These are phyloP conservation scores for Serranus cabrilla DNA, from an alignment of 2,797 vertebrate genomes.

Conservation along the genomic window DNA sequence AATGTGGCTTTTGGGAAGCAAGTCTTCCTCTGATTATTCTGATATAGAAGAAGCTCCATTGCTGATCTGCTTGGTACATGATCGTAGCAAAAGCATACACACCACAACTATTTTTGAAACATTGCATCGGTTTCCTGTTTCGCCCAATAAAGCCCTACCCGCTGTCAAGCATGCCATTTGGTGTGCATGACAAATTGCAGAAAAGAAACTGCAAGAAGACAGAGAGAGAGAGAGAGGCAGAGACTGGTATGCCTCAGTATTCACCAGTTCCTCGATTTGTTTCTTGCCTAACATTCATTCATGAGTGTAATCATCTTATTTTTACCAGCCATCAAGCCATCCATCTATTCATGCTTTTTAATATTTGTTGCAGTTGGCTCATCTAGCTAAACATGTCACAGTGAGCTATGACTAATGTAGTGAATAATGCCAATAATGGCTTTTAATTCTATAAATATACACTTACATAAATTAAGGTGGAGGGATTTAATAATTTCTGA, in stretches of 20 bases:
- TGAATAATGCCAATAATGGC: neutral
- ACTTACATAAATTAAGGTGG: neutral
- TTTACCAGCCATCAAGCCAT: neutral
- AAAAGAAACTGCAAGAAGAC: neutral
- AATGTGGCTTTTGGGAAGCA: neutral
- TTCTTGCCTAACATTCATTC: neutral
- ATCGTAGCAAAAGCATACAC: neutral
- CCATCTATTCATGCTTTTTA: neutral
- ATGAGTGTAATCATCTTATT: neutral
- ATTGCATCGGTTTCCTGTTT: constrained; percentile 11
- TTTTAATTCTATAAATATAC: constrained; percentile 4
- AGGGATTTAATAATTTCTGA: neutral
- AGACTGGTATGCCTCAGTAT: neutral
- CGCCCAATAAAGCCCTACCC: neutral
- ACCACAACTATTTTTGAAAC: neutral
- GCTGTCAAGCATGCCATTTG: neutral
- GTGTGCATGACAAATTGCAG: neutral
- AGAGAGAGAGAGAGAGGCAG: neutral
- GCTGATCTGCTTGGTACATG: neutral
- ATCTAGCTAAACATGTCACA: constrained; percentile 4
- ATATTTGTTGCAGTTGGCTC: neutral
- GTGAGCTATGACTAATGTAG: neutral
- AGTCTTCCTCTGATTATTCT: neutral
- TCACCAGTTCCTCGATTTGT: neutral
- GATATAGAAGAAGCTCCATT: neutral